phyloP scores from a whole-genome alignment of 2,113 vertebrate species.

The Nesoenas mayeri region DNA sequence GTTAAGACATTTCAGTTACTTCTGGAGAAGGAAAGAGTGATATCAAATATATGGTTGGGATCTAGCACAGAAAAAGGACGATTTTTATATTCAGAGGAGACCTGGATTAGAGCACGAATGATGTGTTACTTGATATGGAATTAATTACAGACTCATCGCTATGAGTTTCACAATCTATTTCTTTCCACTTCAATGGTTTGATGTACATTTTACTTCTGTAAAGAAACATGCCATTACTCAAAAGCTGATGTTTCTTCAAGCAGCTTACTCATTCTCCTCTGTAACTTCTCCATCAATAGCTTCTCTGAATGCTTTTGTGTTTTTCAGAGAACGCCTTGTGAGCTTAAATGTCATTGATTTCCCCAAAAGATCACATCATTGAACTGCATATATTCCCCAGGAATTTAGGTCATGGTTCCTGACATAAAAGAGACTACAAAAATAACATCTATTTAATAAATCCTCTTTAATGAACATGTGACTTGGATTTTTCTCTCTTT shows the following conservation, averaged over 20 bases:
- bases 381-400: not conserved
- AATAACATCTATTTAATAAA: not conserved
- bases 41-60: not conserved
- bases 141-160: not conserved
- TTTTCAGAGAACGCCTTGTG: not conserved
- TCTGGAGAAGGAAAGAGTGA: not conserved
- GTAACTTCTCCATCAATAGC: not conserved
- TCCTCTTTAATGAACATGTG: not conserved
- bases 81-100: not conserved
- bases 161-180: not conserved
- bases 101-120: not conserved
- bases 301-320: not conserved
- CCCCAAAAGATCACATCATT: not conserved
- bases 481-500: not conserved
- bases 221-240: not conserved
- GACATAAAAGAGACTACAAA: not conserved
- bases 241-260: not conserved
- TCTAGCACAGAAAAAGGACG: not conserved
- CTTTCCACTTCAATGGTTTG: not conserved
- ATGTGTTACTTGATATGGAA: not conserved
- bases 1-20: not conserved
- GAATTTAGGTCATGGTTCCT: not conserved
- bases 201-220: not conserved
- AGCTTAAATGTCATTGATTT: not conserved
- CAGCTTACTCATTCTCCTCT: not conserved